Base-by-base conservation (phyloP, 2,797 vertebrate species). In the Dipus sagitta region DNA sequence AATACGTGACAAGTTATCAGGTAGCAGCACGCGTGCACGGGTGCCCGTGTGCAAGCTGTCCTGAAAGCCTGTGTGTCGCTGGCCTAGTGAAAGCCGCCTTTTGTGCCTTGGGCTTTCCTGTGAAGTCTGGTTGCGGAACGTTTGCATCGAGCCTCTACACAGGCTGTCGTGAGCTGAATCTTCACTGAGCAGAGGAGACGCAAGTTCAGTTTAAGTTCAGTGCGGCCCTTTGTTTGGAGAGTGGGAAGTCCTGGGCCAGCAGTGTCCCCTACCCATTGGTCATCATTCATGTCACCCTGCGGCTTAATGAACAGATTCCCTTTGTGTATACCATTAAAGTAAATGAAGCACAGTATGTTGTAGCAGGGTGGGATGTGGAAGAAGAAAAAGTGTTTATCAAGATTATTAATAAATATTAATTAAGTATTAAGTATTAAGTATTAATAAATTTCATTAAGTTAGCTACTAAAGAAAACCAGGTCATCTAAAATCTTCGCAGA, bases 361-460 rank as follows among this genome's bases (percentile, higher is more conserved):
- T 84, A 81, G 72, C 13, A 83, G 9, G 72, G 3, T 93, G 70
- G 60, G 60, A 85, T 86, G 94, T 88, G 86, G 18, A 75, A 90
- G 60, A 93, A 92, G n/a, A 93, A n/a, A 86, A 86, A 82, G 21
- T 89, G 6, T 86, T 96, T 86, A 93, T 91, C 79, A 93, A 85
- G 28, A 82, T 68, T 52, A 75, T 90, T 94, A 91, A 80, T 90
- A 86, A n/a, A 76, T 83, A n/a, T 94, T 92, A 86, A 79, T n/a
- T 93, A 89, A 62, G 10, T 90, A n/a, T n/a, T n/a, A n/a, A n/a
- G n/a, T n/a, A n/a, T n/a, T n/a, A 79, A 71, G 34, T 52, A 75
- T 90, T 94, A 91, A 80, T 90, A 86, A n/a, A 76, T 83, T 94
- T 92, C 88, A 79, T n/a, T 93, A 89, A 62, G 10, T 90, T 89